Evolutionary conservation across 2,888 invertebrate genomes (phyloP), one percentile per base, ranked within the genome.

Genomic region (Epirrhoe alternata): DNA sequence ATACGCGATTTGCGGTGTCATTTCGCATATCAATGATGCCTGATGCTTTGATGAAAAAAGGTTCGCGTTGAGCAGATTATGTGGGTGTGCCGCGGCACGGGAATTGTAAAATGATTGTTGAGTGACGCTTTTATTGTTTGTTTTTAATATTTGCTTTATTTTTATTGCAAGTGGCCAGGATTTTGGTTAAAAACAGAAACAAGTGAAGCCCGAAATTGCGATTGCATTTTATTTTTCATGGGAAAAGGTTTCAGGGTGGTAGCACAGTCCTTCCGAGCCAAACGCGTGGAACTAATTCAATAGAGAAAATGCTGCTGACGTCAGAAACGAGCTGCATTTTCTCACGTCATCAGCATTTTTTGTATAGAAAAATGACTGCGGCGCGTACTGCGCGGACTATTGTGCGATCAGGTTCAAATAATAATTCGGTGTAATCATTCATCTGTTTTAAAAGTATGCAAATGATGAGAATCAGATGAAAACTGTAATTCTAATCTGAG

Each of bases 21-120:
- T 89, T 91, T 88, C 88, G 92, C 92, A 93, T 93, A 92, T 91
- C 90, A 92, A 93, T 92, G 90, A n/a, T 76, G 87, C 68, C 77
- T 76, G 83, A 83, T 83, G 85, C 86, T 90, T 92, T 90, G 88
- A 90, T 88, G 86, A 87, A 90, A 91, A 89, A 87, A 81, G 82
- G 77, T 74, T 70, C 70, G 80, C 86, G 85, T 87, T 89, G 76
- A 77, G 81, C 83, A 81, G 81, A 71, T 77, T 79, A 78, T 78
- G 79, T 80, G 75, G 75, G 79, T 75, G 78, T 79, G 82, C 82
- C 78, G 82, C 82, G 77, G 77, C 71, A 69, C 59, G 74, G 77
- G 76, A 73, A 77, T 86, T 84, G 81, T 81, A 78, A 83, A 84
- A 85, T 80, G 47, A 74, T 70, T 66, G 71, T 67, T 57, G 66